Percentiles rank a stretch among this genome's conserved stretches.
Conservation (phyloP, 2,797 vertebrate species). For the Enteromius trimaculatus region DNA sequence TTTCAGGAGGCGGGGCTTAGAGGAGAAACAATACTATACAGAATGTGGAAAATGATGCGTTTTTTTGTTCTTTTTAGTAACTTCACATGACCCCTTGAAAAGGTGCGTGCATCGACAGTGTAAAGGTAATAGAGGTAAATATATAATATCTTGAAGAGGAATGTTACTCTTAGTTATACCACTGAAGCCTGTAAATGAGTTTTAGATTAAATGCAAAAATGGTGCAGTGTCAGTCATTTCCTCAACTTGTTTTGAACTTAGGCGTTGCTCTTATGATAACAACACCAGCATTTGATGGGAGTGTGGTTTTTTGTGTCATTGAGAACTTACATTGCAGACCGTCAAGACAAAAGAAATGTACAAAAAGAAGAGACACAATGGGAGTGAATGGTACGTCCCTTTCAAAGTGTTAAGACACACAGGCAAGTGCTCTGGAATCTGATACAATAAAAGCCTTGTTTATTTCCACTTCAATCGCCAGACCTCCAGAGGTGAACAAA, state of each 20-base stretch:
- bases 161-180: background rate
- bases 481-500: background rate
- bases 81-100: no score
- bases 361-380: background rate
- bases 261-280: background rate
- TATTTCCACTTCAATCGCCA: background rate
- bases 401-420: background rate
- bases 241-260: background rate
- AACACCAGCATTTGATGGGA: background rate
- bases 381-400: background rate
- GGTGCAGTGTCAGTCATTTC: background rate
- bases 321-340: background rate
- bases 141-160: background rate
- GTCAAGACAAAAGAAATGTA: background rate
- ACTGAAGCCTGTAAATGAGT: background rate
- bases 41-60: no score
- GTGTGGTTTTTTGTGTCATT: background rate
- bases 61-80: no score
- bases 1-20: no score
- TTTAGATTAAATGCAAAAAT: background rate
- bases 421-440: background rate
- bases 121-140: background rate
- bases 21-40: no score
- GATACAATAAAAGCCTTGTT: background rate
- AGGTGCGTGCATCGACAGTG: background rate